These are phyloP conservation scores for Neelides sp. DNA, from an alignment of 1,140 invertebrate species.

Conservation along the genomic window DNA sequence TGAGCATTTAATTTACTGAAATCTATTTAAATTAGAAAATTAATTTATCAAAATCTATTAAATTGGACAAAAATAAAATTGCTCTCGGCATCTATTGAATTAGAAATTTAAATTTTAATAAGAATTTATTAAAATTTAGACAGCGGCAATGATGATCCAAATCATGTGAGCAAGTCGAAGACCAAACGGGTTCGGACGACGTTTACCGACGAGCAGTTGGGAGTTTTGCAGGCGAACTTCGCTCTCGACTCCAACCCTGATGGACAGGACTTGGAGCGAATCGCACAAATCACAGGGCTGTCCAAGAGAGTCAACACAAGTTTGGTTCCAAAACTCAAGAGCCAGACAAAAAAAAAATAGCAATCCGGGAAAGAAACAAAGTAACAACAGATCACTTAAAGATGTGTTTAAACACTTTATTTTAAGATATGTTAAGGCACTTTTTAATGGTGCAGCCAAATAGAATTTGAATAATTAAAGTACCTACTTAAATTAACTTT, in stretches of 20 bases:
- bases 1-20: too few species aligned
- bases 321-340: constrained; percentile 98
- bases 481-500: too few species aligned
- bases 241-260: constrained; percentile 55
- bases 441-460: too few species aligned
- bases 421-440: too few species aligned
- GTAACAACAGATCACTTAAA: too few species aligned
- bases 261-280: constrained; percentile 53
- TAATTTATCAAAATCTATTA: too few species aligned
- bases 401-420: too few species aligned
- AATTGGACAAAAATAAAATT: too few species aligned
- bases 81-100: too few species aligned
- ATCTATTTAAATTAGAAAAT: too few species aligned
- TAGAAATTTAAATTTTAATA: too few species aligned
- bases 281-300: constrained; percentile 52
- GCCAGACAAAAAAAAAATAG: constrained; percentile 90
- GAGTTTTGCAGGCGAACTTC: constrained; percentile 54
- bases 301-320: constrained; percentile 65
- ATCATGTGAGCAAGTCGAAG: constrained; percentile 35
- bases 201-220: constrained; percentile 55
- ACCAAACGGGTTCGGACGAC: constrained; percentile 54
- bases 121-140: constrained; percentile 12
- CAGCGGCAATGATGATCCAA: constrained; percentile 21
- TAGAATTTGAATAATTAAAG: too few species aligned
- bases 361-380: constrained; percentile 24